Percentiles rank a stretch among this genome's conserved stretches.
These are phyloP conservation scores for Drosophila bocki DNA, from an alignment of 1,140 invertebrate genomes.

Conservation along the genomic window DNA sequence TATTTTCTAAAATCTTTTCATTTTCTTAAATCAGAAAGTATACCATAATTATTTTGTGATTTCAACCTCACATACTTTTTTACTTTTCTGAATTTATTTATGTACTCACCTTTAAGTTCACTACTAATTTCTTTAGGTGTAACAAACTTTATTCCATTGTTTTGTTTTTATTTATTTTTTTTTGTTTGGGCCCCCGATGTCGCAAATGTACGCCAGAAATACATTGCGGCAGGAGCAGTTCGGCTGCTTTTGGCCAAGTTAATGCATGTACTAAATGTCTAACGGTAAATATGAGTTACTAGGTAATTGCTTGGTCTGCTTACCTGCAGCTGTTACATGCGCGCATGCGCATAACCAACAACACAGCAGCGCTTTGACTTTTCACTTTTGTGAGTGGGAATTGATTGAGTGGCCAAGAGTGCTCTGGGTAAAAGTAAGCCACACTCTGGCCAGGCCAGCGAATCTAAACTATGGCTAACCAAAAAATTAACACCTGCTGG, in stretches of 20 bases:
- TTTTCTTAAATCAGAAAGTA: neutral
- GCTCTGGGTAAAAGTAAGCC: constrained; percentile 61
- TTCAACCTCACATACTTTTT: neutral
- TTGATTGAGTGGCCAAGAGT: constrained; percentile 72
- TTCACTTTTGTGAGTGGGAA: constrained; percentile 79
- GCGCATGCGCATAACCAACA: constrained; percentile 64
- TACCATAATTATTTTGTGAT: neutral
- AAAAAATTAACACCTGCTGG: constrained; percentile 76
- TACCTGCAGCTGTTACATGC: constrained; percentile 62
- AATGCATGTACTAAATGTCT: constrained; percentile 83
- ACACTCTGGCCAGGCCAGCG: constrained; percentile 28
- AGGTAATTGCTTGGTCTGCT: constrained; percentile 76
- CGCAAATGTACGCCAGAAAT: constrained; percentile 54
- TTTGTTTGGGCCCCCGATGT: constrained; percentile 46
- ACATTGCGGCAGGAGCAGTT: constrained; percentile 37
- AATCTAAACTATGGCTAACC: constrained; percentile 56
- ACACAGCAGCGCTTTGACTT: constrained; percentile 68
- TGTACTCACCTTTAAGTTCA: neutral
- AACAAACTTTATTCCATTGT: constrained; percentile 33
- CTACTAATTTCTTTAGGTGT: neutral
- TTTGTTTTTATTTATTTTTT: constrained; percentile 41
- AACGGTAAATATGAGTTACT: constrained; percentile 81
- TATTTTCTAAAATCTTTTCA: too few relatives aligned
- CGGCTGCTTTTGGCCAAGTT: constrained; percentile 59
- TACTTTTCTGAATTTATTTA: neutral